Evolutionary conservation across 2,797 vertebrate genomes (phyloP).

Genomic region (Lithobates sylvaticus): DNA sequence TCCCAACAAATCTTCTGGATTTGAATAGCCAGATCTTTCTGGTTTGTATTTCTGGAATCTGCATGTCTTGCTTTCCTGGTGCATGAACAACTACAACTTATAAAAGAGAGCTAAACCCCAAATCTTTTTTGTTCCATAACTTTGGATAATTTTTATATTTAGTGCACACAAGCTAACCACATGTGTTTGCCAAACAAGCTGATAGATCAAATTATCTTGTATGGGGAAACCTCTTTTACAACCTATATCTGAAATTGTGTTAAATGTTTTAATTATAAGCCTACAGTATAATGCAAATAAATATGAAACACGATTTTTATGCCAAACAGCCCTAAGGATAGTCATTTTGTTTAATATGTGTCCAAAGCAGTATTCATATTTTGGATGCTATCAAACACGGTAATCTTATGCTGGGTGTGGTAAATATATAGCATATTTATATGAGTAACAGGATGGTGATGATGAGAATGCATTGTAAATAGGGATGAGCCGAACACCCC

Average conservation of each 20-base stretch:
- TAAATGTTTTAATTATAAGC: slow-evolving; percentile 42
- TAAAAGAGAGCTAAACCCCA: background rate
- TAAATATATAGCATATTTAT: background rate
- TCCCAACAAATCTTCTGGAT: too few species aligned
- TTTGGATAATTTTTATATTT: background rate
- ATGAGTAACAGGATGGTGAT: slow-evolving; percentile 13
- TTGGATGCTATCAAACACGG: background rate
- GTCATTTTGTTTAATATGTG: slow-evolving; percentile 14
- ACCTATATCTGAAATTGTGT: slow-evolving; percentile 4
- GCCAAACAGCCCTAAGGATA: slow-evolving; percentile 22
- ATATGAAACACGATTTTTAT: background rate
- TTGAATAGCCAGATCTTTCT: too few species aligned
- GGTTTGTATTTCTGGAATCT: background rate
- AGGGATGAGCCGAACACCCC: too few species aligned
- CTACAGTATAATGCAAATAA: slow-evolving; percentile 25
- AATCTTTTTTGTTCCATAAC: background rate
- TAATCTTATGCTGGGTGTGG: slow-evolving; percentile 19
- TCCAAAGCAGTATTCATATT: slow-evolving; percentile 21
- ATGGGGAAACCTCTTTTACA: background rate
- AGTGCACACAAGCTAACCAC: background rate
- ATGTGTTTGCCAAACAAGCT: slow-evolving; percentile 15
- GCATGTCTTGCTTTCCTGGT: background rate
- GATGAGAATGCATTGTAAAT: background rate
- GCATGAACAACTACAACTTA: background rate
- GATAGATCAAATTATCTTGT: slow-evolving; percentile 13